A percentile compares a stretch with the other conserved stretches of the same genome.
Conservation (phyloP, 2,888 invertebrate species). For the Fragum whitleyi region DNA sequence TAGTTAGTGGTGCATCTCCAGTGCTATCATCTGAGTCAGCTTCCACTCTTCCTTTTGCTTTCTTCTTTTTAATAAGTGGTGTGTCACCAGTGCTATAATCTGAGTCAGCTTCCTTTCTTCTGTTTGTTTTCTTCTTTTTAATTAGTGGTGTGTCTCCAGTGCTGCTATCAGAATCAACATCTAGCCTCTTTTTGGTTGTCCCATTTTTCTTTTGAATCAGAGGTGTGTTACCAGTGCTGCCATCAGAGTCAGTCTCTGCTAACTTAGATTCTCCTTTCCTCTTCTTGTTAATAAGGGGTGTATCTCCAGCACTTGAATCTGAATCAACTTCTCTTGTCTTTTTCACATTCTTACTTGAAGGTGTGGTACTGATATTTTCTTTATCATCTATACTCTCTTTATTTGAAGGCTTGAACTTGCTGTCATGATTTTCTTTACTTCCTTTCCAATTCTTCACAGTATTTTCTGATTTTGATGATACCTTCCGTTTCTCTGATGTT, state of each 20-base stretch:
- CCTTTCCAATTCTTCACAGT: not conserved
- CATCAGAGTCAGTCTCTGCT: too few relatives aligned
- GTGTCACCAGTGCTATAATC: slow-evolving; percentile 7
- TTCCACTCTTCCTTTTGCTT: not conserved
- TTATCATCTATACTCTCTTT: not conserved
- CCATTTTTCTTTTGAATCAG: too few relatives aligned
- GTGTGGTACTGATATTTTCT: not conserved
- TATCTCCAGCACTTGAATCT: slow-evolving; percentile 9
- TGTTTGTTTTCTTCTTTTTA: not conserved
- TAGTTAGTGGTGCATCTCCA: slow-evolving; percentile 10
- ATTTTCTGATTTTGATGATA: too few relatives aligned
- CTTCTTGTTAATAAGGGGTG: slow-evolving; percentile 6
- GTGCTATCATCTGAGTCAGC: not conserved
- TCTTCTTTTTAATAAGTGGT: not conserved
- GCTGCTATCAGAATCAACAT: not conserved
- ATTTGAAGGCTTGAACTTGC: not conserved
- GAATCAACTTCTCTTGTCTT: not conserved
- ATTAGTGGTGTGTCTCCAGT: slow-evolving; percentile 14
- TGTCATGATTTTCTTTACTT: not conserved
- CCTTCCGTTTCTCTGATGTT: not conserved
- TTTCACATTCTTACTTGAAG: not conserved
- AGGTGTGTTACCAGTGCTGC: too few relatives aligned
- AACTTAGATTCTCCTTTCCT: too few relatives aligned
- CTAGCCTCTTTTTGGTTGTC: too few relatives aligned
- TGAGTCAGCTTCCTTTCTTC: not conserved